phyloP scores from a whole-genome alignment of 2,113 vertebrate genomes.

The Sapayoa aenigma region DNA sequence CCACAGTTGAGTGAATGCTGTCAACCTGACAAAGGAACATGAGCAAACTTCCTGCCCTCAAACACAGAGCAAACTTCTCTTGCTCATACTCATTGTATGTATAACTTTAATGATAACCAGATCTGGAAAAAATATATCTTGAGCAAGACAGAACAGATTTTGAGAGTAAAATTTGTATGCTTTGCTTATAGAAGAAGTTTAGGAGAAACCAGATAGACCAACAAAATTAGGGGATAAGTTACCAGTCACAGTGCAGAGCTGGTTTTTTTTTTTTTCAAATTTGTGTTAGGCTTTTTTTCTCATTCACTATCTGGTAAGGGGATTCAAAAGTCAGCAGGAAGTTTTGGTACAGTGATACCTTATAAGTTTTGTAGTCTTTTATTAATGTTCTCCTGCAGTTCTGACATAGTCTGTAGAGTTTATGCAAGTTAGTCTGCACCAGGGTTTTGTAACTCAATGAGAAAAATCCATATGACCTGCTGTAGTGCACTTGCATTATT shows the following conservation, averaged over 20 bases:
- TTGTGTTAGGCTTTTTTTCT: background rate
- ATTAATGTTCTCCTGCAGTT: background rate
- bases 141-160: background rate
- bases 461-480: background rate
- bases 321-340: background rate
- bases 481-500: background rate
- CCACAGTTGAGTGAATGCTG: background rate
- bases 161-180: background rate
- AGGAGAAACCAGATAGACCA: background rate
- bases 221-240: background rate
- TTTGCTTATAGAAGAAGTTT: background rate
- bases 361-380: background rate
- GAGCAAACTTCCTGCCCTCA: background rate
- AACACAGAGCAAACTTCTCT: background rate
- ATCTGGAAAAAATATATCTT: background rate
- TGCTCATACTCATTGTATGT: background rate
- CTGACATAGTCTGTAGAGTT: background rate
- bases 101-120: background rate
- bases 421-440: background rate
- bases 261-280: background rate
- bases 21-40: background rate
- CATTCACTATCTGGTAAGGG: background rate
- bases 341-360: background rate
- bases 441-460: background rate
- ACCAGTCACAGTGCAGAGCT: background rate